Evolutionary conservation across 2,797 vertebrate species (phyloP), one percentile per base, ranked within the genome.

Genomic region (Syncerus caffer): DNA sequence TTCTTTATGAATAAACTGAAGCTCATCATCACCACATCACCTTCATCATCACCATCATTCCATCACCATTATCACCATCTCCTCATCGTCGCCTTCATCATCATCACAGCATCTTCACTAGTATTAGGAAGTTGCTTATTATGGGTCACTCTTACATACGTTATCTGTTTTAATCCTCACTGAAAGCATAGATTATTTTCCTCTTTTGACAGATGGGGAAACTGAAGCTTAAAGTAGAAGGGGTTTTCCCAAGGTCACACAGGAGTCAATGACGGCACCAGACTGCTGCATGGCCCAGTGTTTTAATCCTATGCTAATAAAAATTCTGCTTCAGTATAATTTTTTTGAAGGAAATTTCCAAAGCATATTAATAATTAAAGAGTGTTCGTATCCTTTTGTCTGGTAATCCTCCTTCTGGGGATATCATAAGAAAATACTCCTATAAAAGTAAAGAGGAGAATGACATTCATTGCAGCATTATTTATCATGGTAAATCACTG

Each of bases 291-390:
- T 27, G 71, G n/a, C 13, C 47, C 4, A 11, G 13, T 53, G 11
- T 86, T 78, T 86, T 14, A 47, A 78, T 15, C 38, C 7, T 10
- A 45, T 3, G 31, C n/a, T 84, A n/a, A 58, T 91, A 55, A 83
- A 88, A 96, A 83, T 9, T 89, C 57, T 78, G 51, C 29, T 91
- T 71, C 62, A 29, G n/a, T 78, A 19, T 29, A 78, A 79, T 4
- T 78, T 87, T 86, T 80, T 42, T 25, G 62, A 95, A 92, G 87
- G 76, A 74, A 90, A 53, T 64, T 95, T 85, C 67, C 64, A 62
- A 60, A 94, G 55, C 7, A 12, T 90, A 76, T 51, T 93, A 85
- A 60, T 19, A 76, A 93, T 76, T 34, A 74, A 85, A 55, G 21
- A 64, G 29, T 55, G 25, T 62, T 38, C 79, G n/a, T 82, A 8